phyloP scores from a whole-genome alignment of 2,888 invertebrate species.

The Caenorhabditis sp. region DNA sequence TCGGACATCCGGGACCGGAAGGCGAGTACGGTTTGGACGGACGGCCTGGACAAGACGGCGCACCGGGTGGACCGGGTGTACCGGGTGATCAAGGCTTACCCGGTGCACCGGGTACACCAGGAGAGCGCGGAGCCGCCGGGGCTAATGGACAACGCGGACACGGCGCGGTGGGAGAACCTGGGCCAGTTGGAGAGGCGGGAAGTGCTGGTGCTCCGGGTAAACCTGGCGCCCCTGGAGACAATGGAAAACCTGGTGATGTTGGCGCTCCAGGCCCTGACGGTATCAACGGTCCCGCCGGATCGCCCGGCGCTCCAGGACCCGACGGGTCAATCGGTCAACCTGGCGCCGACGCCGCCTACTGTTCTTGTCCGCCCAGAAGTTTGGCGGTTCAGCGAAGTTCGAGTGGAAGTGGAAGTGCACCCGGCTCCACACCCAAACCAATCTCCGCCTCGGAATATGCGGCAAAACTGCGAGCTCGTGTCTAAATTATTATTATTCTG shows the following conservation, averaged over 20 bases:
- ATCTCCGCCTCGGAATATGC: too few relatives aligned
- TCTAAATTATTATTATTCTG: too few relatives aligned
- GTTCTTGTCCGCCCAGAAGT: slow-evolving; percentile 35
- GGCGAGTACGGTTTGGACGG: slow-evolving; percentile 34
- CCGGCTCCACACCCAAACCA: slow-evolving; percentile 1
- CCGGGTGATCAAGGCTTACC: slow-evolving; percentile 32
- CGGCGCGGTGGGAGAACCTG: slow-evolving; percentile 40
- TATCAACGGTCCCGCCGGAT: slow-evolving; percentile 24
- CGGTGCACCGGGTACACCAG: slow-evolving; percentile 37
- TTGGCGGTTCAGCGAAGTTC: slow-evolving; percentile 18
- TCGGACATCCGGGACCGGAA: slow-evolving; percentile 39
- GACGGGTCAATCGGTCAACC: slow-evolving; percentile 38
- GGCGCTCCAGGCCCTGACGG: slow-evolving; percentile 28
- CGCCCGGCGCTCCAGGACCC: slow-evolving; percentile 20
- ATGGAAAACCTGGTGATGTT: slow-evolving; percentile 24
- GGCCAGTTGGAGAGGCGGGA: slow-evolving; percentile 39
- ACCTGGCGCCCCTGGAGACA: slow-evolving; percentile 19
- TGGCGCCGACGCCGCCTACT: slow-evolving; percentile 41
- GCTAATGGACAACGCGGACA: slow-evolving; percentile 37
- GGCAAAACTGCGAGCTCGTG: too few relatives aligned
- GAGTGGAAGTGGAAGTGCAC: slow-evolving; percentile 28
- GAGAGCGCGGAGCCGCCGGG: slow-evolving; percentile 31
- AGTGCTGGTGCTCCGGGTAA: slow-evolving; percentile 22
- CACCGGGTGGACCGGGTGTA: slow-evolving; percentile 38
- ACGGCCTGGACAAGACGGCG: slow-evolving; percentile 23